These are phyloP conservation scores for Apamea crenata DNA, from an alignment of 2,888 invertebrate genomes.

Conservation along the genomic window DNA sequence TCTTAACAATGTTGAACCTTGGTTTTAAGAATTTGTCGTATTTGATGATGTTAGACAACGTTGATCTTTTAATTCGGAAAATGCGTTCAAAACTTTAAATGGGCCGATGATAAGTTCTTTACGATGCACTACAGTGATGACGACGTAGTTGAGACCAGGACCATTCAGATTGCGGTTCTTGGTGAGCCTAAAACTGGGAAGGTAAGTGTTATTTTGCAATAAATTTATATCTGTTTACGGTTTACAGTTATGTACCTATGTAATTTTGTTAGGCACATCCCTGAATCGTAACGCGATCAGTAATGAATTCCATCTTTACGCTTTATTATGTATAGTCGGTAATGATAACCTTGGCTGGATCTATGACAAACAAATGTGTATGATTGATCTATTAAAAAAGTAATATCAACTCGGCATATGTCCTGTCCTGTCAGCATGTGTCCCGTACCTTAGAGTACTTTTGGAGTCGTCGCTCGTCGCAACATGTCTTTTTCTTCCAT, in stretches of 20 bases:
- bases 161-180: conserved; percentile 94
- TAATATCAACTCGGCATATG: background rate
- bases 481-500: background rate
- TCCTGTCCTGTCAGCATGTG: no score
- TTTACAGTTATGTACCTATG: background rate
- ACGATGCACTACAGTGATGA: conserved; percentile 93
- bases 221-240: background rate
- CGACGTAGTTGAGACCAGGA: conserved; percentile 90
- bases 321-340: background rate
- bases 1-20: conserved; percentile 10
- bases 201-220: conserved; percentile 88
- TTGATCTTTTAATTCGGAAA: conserved; percentile 42
- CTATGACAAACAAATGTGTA: background rate
- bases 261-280: background rate
- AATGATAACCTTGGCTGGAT: background rate
- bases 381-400: background rate
- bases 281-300: background rate
- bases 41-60: conserved; percentile 13
- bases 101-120: conserved; percentile 37
- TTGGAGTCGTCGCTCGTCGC: no score
- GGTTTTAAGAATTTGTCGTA: background rate
- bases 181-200: conserved; percentile 96
- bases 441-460: background rate
- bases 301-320: background rate
- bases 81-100: conserved; percentile 46